Evolutionary conservation across 2,113 vertebrate species (phyloP).

Genomic region (Dasypus novemcinctus): DNA sequence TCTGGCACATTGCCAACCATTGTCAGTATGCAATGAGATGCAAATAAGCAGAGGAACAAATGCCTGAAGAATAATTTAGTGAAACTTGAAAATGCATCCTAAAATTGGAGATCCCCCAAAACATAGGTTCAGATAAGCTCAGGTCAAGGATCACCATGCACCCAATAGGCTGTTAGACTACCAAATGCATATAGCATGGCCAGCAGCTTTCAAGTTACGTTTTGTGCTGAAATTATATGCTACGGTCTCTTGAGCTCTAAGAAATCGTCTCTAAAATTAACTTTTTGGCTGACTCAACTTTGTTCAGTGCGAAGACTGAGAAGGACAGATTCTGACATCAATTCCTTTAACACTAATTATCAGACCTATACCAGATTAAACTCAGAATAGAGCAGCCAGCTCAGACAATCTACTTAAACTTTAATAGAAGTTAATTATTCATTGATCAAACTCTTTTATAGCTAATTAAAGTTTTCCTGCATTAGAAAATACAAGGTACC

Average conservation of each 20-base stretch:
- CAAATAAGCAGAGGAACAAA: not conserved
- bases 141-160: fast-evolving
- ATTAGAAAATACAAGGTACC: constrained; percentile 74
- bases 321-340: constrained; percentile 78
- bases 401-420: constrained; percentile 84
- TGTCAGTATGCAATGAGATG: not conserved
- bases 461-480: constrained; percentile 85
- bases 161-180: fast-evolving
- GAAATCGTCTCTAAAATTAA: constrained; percentile 74
- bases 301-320: constrained; percentile 66
- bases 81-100: too few species aligned
- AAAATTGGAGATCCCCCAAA: not conserved
- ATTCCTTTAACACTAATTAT: constrained; percentile 83
- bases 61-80: not conserved
- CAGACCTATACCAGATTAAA: constrained; percentile 81
- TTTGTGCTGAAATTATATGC: constrained; percentile 66
- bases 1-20: too few species aligned
- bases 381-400: constrained; percentile 80
- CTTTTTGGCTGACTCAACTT: constrained; percentile 83
- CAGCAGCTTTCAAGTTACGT: constrained; percentile 42
- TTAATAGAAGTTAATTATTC: constrained; percentile 88
- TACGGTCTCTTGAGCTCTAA: constrained; percentile 49
- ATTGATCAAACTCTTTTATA: constrained; percentile 87
- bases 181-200: not conserved
- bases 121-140: fast-evolving